Conservation (phyloP, 2,113 vertebrate species). For the Athene cunicularia region DNA sequence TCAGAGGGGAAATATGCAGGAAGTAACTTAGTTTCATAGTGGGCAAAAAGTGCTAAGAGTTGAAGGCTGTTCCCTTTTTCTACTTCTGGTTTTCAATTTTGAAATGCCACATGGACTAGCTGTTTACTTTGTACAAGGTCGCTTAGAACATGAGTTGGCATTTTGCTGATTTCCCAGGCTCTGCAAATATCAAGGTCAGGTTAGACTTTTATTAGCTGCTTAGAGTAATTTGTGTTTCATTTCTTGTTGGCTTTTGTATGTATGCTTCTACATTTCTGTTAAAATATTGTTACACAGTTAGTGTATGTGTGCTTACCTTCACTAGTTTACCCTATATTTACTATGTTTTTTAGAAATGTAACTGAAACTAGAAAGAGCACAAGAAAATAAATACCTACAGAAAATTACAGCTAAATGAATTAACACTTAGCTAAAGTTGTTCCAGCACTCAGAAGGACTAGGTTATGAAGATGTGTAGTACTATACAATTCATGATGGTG, state of each 20-base stretch:
- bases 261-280: background rate
- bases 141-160: slow-evolving; percentile 41
- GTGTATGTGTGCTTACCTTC: background rate
- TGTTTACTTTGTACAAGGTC: slow-evolving; percentile 67
- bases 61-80: slow-evolving; percentile 52
- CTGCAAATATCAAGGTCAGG: slow-evolving; percentile 51
- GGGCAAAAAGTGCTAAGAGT: slow-evolving; percentile 15
- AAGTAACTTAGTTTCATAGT: slow-evolving; percentile 56
- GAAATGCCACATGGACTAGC: slow-evolving; percentile 13
- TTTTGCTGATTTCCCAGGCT: slow-evolving; percentile 59
- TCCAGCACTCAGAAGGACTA: background rate
- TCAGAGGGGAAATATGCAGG: slow-evolving; percentile 24
- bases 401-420: background rate
- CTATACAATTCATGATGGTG: background rate
- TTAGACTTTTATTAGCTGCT: slow-evolving; percentile 22
- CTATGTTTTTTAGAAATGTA: background rate
- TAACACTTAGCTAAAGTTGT: background rate
- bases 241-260: background rate
- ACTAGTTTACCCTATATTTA: background rate
- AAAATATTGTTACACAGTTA: background rate
- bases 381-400: background rate
- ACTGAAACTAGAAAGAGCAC: background rate
- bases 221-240: background rate
- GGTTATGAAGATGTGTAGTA: background rate
- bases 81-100: slow-evolving; percentile 61